These are phyloP conservation scores for Merodon equestris DNA, from an alignment of 2,888 invertebrate genomes.

Conservation along the genomic window DNA sequence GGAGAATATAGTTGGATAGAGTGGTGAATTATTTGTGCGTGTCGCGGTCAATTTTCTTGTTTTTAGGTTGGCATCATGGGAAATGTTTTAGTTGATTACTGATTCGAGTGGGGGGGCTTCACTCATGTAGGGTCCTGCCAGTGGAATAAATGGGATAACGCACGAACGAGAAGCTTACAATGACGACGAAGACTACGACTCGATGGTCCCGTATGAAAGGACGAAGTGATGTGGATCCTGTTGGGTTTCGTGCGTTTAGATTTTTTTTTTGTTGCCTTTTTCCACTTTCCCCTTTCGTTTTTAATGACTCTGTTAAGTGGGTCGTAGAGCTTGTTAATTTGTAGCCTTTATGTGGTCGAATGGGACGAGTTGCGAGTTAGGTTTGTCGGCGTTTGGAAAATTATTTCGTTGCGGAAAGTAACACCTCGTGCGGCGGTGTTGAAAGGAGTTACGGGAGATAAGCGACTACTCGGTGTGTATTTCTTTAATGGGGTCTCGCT, in stretches of 20 bases:
- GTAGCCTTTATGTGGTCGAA: background rate
- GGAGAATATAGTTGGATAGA: too few relatives aligned
- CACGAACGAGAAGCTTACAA: too few relatives aligned
- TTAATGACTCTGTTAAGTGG: conserved; percentile 64
- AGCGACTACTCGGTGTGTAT: conserved; percentile 9
- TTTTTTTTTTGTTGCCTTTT: conserved; percentile 32
- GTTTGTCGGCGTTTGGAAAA: conserved; percentile 10
- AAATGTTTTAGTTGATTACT: conserved; percentile 66
- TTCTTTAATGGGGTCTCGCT: conserved; percentile 23
- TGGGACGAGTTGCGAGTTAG: too few relatives aligned
- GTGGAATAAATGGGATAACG: conserved; percentile 37
- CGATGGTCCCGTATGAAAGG: too few relatives aligned
- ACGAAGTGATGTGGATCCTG: too few relatives aligned
- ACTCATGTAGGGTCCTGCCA: conserved; percentile 61
- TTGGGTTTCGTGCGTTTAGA: conserved; percentile 52
- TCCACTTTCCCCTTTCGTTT: conserved; percentile 20
- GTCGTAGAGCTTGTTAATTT: conserved; percentile 62
- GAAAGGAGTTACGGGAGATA: conserved; percentile 42
- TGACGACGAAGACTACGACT: too few relatives aligned
- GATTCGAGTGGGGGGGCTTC: conserved; percentile 60
- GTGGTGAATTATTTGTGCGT: conserved; percentile 60
- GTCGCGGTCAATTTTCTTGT: conserved; percentile 67
- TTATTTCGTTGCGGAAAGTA: conserved; percentile 27
- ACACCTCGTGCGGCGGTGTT: conserved; percentile 26
- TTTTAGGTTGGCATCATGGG: conserved; percentile 56